phyloP scores from a whole-genome alignment of 2,797 vertebrate genomes.

The Pogoniulus pusillus region DNA sequence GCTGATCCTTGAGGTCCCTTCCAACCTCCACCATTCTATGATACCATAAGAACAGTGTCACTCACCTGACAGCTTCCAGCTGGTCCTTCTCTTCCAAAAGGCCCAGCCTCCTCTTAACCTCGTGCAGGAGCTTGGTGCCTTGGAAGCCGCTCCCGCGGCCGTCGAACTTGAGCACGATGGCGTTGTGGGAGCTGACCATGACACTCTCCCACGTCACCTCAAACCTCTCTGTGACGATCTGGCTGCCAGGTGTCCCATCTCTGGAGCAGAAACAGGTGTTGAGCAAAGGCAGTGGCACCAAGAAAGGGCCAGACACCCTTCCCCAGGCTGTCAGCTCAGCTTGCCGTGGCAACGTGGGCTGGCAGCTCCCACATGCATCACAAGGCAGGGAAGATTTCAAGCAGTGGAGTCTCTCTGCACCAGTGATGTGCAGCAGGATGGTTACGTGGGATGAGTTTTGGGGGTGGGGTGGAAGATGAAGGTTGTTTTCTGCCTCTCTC shows the following conservation, averaged over 20 bases:
- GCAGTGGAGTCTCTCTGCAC: background rate
- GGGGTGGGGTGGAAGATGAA: background rate
- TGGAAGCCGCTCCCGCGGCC: slow-evolving; percentile 95
- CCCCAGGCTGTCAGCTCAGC: accelerated
- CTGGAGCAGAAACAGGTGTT: slow-evolving; percentile 67
- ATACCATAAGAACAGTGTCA: background rate
- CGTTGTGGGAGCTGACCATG: slow-evolving; percentile 90
- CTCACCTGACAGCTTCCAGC: slow-evolving; percentile 88
- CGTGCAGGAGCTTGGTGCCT: slow-evolving; percentile 92
- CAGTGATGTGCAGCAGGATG: background rate
- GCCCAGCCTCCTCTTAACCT: slow-evolving; percentile 86
- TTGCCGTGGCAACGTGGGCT: accelerated
- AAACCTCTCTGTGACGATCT: slow-evolving; percentile 92
- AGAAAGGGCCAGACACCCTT: accelerated
- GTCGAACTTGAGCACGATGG: slow-evolving; percentile 89
- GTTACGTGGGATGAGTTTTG: background rate
- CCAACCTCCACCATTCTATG: too few species aligned
- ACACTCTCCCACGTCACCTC: slow-evolving; percentile 90
- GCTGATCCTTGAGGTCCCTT: too few species aligned
- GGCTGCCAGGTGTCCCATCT: slow-evolving; percentile 90
- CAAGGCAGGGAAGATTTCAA: background rate
- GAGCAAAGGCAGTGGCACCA: accelerated
- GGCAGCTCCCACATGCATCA: accelerated
- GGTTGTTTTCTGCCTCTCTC: background rate
- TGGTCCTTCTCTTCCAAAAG: slow-evolving; percentile 89